phyloP scores from a whole-genome alignment of 2,888 invertebrate species.

The Thereva unica region DNA sequence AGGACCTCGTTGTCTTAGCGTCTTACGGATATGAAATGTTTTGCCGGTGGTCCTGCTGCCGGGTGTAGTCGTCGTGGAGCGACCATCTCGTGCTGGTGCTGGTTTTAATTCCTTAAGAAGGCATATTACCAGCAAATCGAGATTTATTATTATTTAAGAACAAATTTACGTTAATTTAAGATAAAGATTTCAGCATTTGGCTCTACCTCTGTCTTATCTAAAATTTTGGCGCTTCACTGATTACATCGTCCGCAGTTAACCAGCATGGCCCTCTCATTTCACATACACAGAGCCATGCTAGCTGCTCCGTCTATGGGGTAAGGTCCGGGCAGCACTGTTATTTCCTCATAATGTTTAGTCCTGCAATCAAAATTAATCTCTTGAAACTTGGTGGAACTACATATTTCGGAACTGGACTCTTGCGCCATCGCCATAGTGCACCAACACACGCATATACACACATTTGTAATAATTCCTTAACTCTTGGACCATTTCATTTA shows the following conservation, averaged over 20 bases:
- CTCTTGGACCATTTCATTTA: slow-evolving; percentile 39
- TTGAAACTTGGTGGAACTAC: slow-evolving; percentile 35
- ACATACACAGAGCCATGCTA: no score
- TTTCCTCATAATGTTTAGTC: slow-evolving; percentile 39
- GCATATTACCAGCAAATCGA: slow-evolving; percentile 41
- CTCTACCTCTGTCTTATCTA: slow-evolving; percentile 21
- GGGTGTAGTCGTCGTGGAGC: not conserved
- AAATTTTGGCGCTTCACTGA: slow-evolving; percentile 19
- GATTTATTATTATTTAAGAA: slow-evolving; percentile 42
- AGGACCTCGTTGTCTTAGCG: not conserved
- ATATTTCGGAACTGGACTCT: not conserved
- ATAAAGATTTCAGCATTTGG: slow-evolving; percentile 38
- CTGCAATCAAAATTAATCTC: slow-evolving; percentile 42
- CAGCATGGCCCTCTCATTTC: no score
- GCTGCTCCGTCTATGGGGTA: no score
- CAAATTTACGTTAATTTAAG: slow-evolving; percentile 42
- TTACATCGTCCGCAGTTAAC: no score
- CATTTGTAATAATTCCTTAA: slow-evolving; percentile 37
- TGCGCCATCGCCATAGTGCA: no score
- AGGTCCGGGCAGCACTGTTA: slow-evolving; percentile 5
- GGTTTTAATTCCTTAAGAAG: slow-evolving; percentile 41
- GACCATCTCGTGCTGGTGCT: not conserved
- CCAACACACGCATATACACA: not conserved
- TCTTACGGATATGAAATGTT: no score
- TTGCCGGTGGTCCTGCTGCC: not conserved